Evolutionary conservation across 2,113 vertebrate species (phyloP).

Genomic region (Acanthochromis polyacanthus): DNA sequence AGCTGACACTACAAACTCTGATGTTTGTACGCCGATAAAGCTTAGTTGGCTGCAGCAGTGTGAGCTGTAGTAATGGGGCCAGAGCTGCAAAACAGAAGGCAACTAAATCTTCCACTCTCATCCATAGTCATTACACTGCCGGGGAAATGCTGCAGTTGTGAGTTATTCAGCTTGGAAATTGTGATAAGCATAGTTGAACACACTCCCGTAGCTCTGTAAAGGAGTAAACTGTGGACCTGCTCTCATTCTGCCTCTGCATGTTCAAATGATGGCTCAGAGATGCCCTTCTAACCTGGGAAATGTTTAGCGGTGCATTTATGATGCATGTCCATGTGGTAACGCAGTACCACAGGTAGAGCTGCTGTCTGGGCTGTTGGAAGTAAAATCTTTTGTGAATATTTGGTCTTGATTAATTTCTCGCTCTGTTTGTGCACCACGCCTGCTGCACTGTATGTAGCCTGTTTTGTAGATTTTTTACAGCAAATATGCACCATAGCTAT

Average conservation of each 20-base stretch:
- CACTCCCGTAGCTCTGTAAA: not conserved
- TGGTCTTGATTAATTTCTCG: too few species aligned
- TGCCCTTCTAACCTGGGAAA: not conserved
- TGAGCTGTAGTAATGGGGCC: not conserved
- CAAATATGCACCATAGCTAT: conserved; percentile 3
- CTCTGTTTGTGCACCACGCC: too few species aligned
- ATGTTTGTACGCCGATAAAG: conserved; percentile 9
- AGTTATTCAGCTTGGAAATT: not conserved
- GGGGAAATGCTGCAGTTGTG: not conserved
- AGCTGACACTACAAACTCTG: not conserved
- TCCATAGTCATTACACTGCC: not conserved
- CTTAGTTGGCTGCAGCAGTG: not conserved
- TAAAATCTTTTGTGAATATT: too few species aligned
- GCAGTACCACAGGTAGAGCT: too few species aligned
- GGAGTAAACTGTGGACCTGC: too few species aligned
- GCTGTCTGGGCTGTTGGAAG: too few species aligned
- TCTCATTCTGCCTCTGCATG: not conserved
- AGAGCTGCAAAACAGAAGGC: not conserved
- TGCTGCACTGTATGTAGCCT: not conserved
- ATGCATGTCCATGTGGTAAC: too few species aligned
- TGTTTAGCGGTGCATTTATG: too few species aligned
- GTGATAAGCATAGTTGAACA: not conserved
- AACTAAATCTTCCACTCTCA: not conserved
- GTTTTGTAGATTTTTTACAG: not conserved
- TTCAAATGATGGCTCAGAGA: conserved; percentile 5